Percentiles rank a stretch among this genome's conserved stretches.
Evolutionary conservation across 2,797 vertebrate genomes (phyloP).

Genomic region (Takifugu rubripes): DNA sequence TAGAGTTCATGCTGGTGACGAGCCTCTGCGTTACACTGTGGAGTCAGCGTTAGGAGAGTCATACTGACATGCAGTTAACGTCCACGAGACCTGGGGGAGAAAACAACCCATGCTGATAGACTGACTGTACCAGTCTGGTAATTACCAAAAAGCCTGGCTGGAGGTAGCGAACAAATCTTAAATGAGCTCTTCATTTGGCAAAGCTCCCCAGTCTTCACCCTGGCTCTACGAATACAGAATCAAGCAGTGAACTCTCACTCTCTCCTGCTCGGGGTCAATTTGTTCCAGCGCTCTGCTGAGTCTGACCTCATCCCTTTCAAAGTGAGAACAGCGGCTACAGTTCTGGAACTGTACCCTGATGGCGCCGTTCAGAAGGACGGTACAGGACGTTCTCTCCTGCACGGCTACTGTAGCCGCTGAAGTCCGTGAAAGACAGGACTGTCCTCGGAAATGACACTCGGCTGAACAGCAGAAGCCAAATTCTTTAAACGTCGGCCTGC

Average conservation of each 20-base stretch:
- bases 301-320: slow-evolving; percentile 9
- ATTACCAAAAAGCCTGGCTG: slow-evolving; percentile 86
- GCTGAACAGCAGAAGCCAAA: slow-evolving; percentile 11
- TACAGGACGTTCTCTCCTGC: slow-evolving; percentile 10
- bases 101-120: slow-evolving; percentile 83
- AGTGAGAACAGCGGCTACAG: slow-evolving; percentile 6
- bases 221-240: slow-evolving; percentile 92
- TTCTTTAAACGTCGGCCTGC: too few species aligned
- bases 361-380: not conserved
- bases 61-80: slow-evolving; percentile 54
- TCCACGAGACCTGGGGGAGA: slow-evolving; percentile 54
- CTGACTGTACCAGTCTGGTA: slow-evolving; percentile 77
- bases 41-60: slow-evolving; percentile 47
- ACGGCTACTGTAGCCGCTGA: slow-evolving; percentile 9
- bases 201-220: slow-evolving; percentile 96
- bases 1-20: slow-evolving; percentile 28
- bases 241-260: slow-evolving; percentile 54
- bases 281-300: not conserved
- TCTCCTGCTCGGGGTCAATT: not conserved
- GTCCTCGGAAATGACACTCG: slow-evolving; percentile 34
- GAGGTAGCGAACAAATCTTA: slow-evolving; percentile 75
- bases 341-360: not conserved
- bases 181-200: slow-evolving; percentile 93
- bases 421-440: slow-evolving; percentile 27
- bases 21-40: not conserved